These are phyloP conservation scores for Acrobasis suavella DNA, from an alignment of 2,888 invertebrate species.

Conservation along the genomic window DNA sequence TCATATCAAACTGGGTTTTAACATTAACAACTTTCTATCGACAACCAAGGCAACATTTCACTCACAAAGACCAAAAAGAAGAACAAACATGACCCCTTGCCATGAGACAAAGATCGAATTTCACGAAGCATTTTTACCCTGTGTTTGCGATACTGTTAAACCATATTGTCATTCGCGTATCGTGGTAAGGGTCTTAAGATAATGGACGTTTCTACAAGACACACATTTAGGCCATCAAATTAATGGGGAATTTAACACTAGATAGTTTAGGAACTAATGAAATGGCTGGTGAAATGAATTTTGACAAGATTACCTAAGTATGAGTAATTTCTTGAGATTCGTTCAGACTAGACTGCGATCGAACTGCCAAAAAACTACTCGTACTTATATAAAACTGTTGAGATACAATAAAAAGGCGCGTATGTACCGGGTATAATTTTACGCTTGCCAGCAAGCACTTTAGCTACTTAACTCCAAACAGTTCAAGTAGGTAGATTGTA, in stretches of 20 bases:
- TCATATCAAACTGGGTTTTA: conserved; percentile 1
- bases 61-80: neutral
- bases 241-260: conserved; percentile 35
- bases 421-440: neutral
- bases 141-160: conserved; percentile 50
- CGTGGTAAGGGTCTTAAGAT: conserved; percentile 41
- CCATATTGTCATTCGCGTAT: conserved; percentile 48
- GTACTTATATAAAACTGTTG: conserved; percentile 8
- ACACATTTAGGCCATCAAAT: conserved; percentile 46
- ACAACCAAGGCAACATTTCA: neutral
- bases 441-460: conserved; percentile 6
- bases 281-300: conserved; percentile 25
- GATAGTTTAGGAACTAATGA: conserved; percentile 48
- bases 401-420: conserved; percentile 13
- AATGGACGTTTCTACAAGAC: conserved; percentile 42
- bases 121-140: conserved; percentile 47
- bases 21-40: conserved; percentile 1
- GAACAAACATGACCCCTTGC: conserved; percentile 39
- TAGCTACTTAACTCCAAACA: neutral
- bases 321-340: conserved; percentile 19
- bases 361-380: conserved; percentile 14
- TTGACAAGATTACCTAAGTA: conserved; percentile 1
- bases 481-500: neutral
- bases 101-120: conserved; percentile 38
- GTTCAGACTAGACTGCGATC: neutral